Percentiles rank a stretch among this genome's conserved stretches.
These are phyloP conservation scores for Acleris holmiana DNA, from an alignment of 2,888 invertebrate species.

Conservation along the genomic window DNA sequence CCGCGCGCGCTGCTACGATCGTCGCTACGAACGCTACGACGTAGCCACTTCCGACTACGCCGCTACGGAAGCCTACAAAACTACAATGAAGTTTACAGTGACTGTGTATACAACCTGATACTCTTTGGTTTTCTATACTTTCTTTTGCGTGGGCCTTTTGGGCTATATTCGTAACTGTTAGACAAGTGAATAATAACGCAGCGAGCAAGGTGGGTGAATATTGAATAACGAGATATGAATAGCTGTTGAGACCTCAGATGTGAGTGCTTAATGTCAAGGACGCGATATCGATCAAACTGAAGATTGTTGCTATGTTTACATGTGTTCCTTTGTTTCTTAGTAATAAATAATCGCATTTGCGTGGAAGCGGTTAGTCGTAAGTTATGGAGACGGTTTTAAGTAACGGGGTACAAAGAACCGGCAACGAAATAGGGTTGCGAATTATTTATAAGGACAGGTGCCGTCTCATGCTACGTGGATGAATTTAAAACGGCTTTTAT, in stretches of 20 bases:
- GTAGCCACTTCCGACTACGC: slow-evolving; percentile 62
- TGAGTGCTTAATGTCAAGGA: slow-evolving; percentile 75
- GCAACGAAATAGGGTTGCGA: slow-evolving; percentile 57
- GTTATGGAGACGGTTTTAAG: slow-evolving; percentile 41
- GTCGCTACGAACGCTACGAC: slow-evolving; percentile 58
- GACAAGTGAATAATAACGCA: slow-evolving; percentile 39
- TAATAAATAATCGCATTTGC: not conserved
- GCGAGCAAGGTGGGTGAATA: slow-evolving; percentile 67
- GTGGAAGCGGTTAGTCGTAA: not conserved
- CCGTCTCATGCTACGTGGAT: slow-evolving; percentile 57
- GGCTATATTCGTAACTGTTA: slow-evolving; percentile 48
- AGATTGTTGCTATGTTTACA: slow-evolving; percentile 40
- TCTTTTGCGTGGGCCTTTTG: slow-evolving; percentile 54
- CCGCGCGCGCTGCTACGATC: slow-evolving; percentile 72
- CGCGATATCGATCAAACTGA: slow-evolving; percentile 74
- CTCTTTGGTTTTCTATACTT: slow-evolving; percentile 32
- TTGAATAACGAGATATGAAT: slow-evolving; percentile 61
- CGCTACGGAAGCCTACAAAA: slow-evolving; percentile 49
- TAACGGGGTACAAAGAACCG: slow-evolving; percentile 57
- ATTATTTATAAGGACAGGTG: slow-evolving; percentile 74
- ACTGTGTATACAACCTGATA: slow-evolving; percentile 50
- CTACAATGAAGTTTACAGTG: slow-evolving; percentile 56
- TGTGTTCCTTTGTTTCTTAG: slow-evolving; percentile 38
- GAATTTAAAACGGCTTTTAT: slow-evolving; percentile 46
- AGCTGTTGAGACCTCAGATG: slow-evolving; percentile 54